A percentile compares a stretch with the other conserved stretches of the same genome.
Conservation (phyloP, 2,113 vertebrate species). For the Rafetus swinhoei region DNA sequence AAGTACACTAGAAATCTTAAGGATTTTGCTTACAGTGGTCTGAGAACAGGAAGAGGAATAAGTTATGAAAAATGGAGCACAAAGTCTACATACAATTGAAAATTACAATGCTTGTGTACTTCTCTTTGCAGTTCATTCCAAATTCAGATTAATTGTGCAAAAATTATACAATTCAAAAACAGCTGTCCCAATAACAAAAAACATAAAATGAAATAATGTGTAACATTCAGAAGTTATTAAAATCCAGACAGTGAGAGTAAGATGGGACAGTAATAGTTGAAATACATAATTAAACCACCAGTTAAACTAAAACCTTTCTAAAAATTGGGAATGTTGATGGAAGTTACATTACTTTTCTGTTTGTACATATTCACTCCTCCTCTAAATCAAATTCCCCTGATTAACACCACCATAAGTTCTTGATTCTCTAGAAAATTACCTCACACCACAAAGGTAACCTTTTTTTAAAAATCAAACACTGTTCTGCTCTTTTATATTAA, state of each 20-base stretch:
- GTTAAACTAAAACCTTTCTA: constrained; percentile 6
- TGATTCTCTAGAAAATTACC: not conserved
- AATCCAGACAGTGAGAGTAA: constrained; percentile 60
- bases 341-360: constrained; percentile 59
- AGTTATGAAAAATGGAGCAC: constrained; percentile 73
- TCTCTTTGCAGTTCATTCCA: constrained; percentile 52
- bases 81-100: constrained; percentile 76
- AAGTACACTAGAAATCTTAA: constrained; percentile 41
- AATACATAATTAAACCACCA: constrained; percentile 34
- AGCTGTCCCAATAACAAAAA: constrained; percentile 54
- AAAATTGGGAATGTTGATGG: constrained; percentile 8
- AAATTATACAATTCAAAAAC: constrained; percentile 40
- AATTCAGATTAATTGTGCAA: constrained; percentile 48
- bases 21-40: constrained; percentile 84
- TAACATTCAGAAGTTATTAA: constrained; percentile 65
- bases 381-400: not conserved
- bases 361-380: constrained; percentile 53
- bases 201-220: constrained; percentile 54
- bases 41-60: constrained; percentile 77
- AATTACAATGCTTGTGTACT: constrained; percentile 72
- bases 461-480: constrained; percentile 1
- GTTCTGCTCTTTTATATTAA: constrained; percentile 44
- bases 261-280: constrained; percentile 62
- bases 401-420: not conserved
- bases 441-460: not conserved